Conservation (phyloP, 2,113 vertebrate species). For the Plectropomus leopardus region DNA sequence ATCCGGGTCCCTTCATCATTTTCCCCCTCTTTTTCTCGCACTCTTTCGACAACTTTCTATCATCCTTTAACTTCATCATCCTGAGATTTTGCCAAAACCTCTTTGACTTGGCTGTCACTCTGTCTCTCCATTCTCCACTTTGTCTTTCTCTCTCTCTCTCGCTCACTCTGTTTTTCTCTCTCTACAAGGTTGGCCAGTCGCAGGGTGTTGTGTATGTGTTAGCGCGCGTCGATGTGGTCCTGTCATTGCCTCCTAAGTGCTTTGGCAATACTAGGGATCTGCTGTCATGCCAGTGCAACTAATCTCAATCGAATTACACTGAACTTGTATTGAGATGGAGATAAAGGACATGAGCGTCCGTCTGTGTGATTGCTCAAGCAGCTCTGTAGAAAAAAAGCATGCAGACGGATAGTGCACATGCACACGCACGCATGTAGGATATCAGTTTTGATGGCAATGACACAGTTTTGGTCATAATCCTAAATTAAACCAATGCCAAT, state of each 20-base stretch:
- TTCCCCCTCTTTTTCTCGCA: conserved; percentile 40
- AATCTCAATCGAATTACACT: conserved; percentile 86
- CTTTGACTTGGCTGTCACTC: conserved; percentile 52
- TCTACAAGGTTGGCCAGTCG: conserved; percentile 54
- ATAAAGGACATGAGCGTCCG: conserved; percentile 72
- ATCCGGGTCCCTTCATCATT: conserved; percentile 56
- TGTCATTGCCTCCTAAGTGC: conserved; percentile 87
- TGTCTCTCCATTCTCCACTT: conserved; percentile 23
- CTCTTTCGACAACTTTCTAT: conserved; percentile 56
- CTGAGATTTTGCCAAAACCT: conserved; percentile 43
- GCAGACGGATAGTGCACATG: not conserved
- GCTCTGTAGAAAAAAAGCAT: conserved; percentile 23
- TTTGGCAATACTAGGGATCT: conserved; percentile 85
- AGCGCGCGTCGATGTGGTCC: conserved; percentile 77
- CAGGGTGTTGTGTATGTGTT: conserved; percentile 73
- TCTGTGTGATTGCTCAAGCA: conserved; percentile 66
- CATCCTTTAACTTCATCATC: conserved; percentile 53
- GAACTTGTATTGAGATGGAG: conserved; percentile 78
- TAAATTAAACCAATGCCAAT: conserved; percentile 14
- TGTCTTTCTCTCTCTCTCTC: conserved; percentile 8
- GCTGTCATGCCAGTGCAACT: conserved; percentile 84
- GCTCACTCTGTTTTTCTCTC: conserved; percentile 18
- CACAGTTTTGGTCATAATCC: conserved; percentile 37
- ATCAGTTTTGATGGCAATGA: conserved; percentile 18
- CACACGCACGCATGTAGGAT: not conserved